Conservation (phyloP, 2,113 vertebrate genomes). For the Tretioscincus oriximinensis region DNA sequence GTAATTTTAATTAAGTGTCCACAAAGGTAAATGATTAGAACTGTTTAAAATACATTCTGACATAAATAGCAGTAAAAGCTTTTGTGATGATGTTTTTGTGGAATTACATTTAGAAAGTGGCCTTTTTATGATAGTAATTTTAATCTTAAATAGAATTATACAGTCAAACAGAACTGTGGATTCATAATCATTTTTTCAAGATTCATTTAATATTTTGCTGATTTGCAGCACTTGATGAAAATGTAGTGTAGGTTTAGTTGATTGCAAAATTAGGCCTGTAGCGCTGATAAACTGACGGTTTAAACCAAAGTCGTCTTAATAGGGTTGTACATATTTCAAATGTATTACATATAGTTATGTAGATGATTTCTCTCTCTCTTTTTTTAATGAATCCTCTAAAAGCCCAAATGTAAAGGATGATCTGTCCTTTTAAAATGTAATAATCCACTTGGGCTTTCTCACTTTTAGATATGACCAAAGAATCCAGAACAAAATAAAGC, state of each 20-base stretch:
- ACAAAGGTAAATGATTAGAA: slow-evolving; percentile 99
- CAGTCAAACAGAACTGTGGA: slow-evolving; percentile 88
- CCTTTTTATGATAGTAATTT: slow-evolving; percentile 98
- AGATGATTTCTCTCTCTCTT: slow-evolving; percentile 36
- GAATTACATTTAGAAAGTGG: slow-evolving; percentile 98
- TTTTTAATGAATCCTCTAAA: slow-evolving; percentile 57
- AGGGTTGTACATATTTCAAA: slow-evolving; percentile 66
- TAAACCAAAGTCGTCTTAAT: slow-evolving; percentile 68
- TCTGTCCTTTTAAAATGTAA: slow-evolving; percentile 68
- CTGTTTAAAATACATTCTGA: slow-evolving; percentile 99
- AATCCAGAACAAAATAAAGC: slow-evolving; percentile 59
- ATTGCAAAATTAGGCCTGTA: slow-evolving; percentile 80
- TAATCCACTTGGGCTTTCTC: slow-evolving; percentile 64
- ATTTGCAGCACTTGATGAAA: slow-evolving; percentile 88
- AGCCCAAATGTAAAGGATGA: slow-evolving; percentile 65
- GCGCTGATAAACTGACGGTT: slow-evolving; percentile 74
- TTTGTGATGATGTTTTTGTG: slow-evolving; percentile 89
- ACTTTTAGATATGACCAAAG: slow-evolving; percentile 61
- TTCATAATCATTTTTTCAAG: slow-evolving; percentile 88
- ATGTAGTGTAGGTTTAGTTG: slow-evolving; percentile 85
- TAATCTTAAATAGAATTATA: slow-evolving; percentile 99
- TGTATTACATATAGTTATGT: slow-evolving; percentile 50
- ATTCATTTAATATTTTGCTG: slow-evolving; percentile 88
- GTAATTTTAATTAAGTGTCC: slow-evolving; percentile 99
- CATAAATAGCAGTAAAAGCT: slow-evolving; percentile 97